Conservation (phyloP, 2,888 invertebrate genomes). For the Drosophila kanekoi region DNA sequence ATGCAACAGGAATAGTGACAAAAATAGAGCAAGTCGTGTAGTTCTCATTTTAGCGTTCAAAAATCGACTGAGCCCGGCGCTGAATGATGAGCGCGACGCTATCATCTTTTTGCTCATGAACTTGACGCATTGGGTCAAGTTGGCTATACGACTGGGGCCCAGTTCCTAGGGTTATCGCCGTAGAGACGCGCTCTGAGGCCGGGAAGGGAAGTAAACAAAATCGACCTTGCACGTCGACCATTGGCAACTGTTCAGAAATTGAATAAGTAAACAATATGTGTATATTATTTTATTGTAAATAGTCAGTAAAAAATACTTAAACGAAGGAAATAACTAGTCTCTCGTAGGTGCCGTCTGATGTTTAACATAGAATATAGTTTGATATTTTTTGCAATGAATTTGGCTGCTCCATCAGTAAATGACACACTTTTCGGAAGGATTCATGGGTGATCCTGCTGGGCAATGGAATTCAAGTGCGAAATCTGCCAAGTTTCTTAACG, state of each 20-base stretch:
- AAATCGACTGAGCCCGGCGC: conserved; percentile 47
- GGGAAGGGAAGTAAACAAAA: conserved; percentile 56
- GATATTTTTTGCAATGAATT: no score
- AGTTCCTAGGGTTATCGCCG: conserved; percentile 55
- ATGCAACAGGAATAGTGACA: conserved; percentile 13
- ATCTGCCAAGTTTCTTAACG: conserved; percentile 75
- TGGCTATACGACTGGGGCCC: conserved; percentile 27
- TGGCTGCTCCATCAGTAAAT: conserved; percentile 65
- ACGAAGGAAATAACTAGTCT: no score
- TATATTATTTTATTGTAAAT: no score
- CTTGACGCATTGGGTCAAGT: conserved; percentile 70
- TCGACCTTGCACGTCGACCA: conserved; percentile 22
- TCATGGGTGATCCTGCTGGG: conserved; percentile 78
- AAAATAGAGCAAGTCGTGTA: conserved; percentile 31
- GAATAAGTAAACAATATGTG: background rate
- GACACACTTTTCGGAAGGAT: conserved; percentile 78
- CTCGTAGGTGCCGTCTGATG: no score
- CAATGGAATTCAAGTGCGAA: conserved; percentile 82
- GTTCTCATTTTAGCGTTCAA: conserved; percentile 56
- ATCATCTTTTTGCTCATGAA: conserved; percentile 58
- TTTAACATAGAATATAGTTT: no score
- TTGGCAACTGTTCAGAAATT: background rate
- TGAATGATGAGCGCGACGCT: conserved; percentile 49
- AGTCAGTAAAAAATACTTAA: no score
- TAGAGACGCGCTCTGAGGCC: conserved; percentile 4